Evolutionary conservation across 2,113 vertebrate species (phyloP), one percentile per base, ranked within the genome.

Genomic region (Collichthys lucidus): DNA sequence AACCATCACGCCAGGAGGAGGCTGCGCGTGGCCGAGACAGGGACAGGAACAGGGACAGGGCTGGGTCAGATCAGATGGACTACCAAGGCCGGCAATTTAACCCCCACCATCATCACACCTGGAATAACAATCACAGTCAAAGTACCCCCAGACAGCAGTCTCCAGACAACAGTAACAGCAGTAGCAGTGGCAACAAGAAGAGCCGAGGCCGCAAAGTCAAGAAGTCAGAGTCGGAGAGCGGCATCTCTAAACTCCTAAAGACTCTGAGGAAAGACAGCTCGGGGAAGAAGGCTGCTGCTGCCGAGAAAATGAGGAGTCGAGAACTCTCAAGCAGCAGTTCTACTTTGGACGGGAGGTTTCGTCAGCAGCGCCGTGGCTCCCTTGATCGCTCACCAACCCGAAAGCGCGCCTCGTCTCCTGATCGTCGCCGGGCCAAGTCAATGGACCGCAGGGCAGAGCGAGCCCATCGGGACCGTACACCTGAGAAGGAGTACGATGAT

Each of bases 1-100:
- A 96, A 96, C 94, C 97, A 96, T 97, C 96, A 95, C 96, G 92
- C 91, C 96, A 96, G 90, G 96, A 96, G 95, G 97, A 98, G 89
- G 95, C 92, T 88, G 90, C 42, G 80, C 88, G 94, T 92, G 96
- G 96, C 96, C 94, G 93, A 96, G 93, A 94, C 95, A 96, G 85
- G 89, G 85, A 89, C 86, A 87, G 79, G 81, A 69, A 84, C 89
- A 85, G 86, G 84, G 91, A 94, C 91, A 85, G 90, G 87, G 88
- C 88, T 60, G 91, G 86, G 94, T 94, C 96, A 92, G 94, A 92
- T 93, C 95, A 95, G 92, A 96, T 96, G 93, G 93, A 96, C 88
- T 94, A 96, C 95, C 96, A 95, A 92, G 95, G 93, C 91, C 94
- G 94, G 93, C 96, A 92, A 74, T 94, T 93, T 75, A 92, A 88